phyloP scores from a whole-genome alignment of 2,113 vertebrate genomes.

The Formicarius rufipectus region DNA sequence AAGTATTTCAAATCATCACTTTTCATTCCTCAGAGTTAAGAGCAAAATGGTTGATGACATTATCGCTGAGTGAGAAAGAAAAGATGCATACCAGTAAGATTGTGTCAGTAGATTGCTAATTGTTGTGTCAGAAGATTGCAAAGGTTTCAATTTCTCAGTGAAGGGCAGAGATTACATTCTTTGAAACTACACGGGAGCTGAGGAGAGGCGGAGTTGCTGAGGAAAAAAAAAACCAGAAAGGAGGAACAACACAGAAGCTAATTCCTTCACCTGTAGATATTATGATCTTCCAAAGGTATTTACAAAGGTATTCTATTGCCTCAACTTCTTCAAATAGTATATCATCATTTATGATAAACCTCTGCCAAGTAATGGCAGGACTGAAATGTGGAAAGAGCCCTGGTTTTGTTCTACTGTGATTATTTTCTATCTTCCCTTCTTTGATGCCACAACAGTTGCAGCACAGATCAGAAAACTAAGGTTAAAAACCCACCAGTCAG shows the following conservation, averaged over 20 bases:
- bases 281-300: not conserved
- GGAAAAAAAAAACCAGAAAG: not conserved
- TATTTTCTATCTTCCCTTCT: not conserved
- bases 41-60: conserved; percentile 25
- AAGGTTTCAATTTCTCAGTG: not conserved
- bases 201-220: not conserved
- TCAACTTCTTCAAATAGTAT: not conserved
- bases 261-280: not conserved
- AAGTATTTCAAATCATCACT: conserved; percentile 19
- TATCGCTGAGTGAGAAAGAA: not conserved
- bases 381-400: not conserved
- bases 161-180: not conserved
- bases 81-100: conserved; percentile 42
- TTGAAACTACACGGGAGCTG: not conserved
- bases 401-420: not conserved
- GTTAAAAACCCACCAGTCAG: not conserved
- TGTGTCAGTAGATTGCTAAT: conserved; percentile 22
- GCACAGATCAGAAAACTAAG: not conserved
- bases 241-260: not conserved
- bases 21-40: conserved; percentile 13
- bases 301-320: not conserved
- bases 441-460: not conserved
- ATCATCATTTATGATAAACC: not conserved
- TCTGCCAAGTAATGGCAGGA: not conserved
- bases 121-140: conserved; percentile 6